Evolutionary conservation across 2,113 vertebrate genomes (phyloP), one percentile per base, ranked within the genome.

Genomic region (Scalopus aquaticus): DNA sequence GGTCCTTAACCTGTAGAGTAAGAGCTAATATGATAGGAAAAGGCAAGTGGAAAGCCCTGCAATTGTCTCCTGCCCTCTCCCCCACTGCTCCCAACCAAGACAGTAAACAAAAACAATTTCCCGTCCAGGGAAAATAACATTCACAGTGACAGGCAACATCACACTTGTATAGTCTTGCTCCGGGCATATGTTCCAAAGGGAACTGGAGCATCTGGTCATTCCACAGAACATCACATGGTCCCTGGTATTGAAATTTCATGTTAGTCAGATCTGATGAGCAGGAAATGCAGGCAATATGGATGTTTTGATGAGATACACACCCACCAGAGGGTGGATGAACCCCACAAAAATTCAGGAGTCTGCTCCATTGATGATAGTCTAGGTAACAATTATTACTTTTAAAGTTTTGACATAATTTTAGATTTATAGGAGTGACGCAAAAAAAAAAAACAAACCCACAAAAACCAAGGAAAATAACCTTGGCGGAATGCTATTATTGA

Each of bases 341-440:
- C 16, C 80, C 72, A 85, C 1, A 88, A n/a, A n/a, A n/a, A n/a
- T 56, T 84, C 32, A 79, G 32, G 54, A 88, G 24, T 8, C 67
- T 51, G 65, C 19, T 70, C 35, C 26, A 26, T 17, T 46, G 54
- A 20, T 54, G 26, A 86, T 32, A 72, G 46, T 86, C 86, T 79
- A 78, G 70, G 44, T 73, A 72, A 46, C 1, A 60, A 39, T 74
- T 37, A 54, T 74, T 74, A 79, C 79, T 93, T 72, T 32, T 8
- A 49, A 58, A 20, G 19, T 72, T 64, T 79, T 88, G 12, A 79
- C 19, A 91, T 37, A 88, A 64, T 54, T 93, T 91, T 93, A 88
- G 37, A 76, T 9, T 51, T 70, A 79, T 13, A 72, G 64, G 56
- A 67, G 60, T 85, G 19, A 88, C 3, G 32, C 4, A 65, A 60